Conservation (phyloP, 2,797 vertebrate species). For the Hipposideros larvatus region DNA sequence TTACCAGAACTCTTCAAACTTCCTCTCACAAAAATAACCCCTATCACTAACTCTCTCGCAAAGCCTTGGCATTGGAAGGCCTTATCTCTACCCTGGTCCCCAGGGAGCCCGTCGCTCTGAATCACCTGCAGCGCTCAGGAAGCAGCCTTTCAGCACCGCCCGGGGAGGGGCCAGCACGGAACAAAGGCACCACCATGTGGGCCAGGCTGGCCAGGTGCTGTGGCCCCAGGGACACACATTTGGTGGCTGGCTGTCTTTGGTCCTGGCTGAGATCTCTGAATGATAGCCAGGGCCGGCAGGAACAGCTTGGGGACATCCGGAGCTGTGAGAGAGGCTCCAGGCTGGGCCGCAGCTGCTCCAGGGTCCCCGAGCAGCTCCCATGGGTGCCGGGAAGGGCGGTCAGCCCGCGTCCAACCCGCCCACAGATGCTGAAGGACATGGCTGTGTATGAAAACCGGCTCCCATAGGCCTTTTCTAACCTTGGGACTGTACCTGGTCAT, state of each 20-base stretch:
- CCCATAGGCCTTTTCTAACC: not conserved
- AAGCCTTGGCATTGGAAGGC: not conserved
- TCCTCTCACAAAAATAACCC: not conserved
- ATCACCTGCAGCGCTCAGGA: not conserved
- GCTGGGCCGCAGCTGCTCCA: not conserved
- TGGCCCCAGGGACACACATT: not conserved
- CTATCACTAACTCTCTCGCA: not conserved
- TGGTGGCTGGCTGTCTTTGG: not conserved
- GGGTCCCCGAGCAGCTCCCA: not conserved
- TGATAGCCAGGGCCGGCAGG: not conserved
- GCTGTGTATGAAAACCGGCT: not conserved
- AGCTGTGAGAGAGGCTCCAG: not conserved
- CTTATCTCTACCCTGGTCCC: not conserved
- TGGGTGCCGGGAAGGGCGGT: not conserved
- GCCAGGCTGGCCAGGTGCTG: not conserved
- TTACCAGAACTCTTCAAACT: not conserved
- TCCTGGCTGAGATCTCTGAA: not conserved
- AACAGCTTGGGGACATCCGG: not conserved
- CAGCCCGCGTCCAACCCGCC: not conserved
- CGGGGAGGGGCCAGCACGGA: not conserved
- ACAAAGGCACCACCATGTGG: slow-evolving; percentile 7
- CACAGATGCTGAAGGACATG: not conserved
- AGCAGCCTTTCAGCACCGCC: not conserved
- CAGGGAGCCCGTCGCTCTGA: not conserved
- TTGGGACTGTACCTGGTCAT: not conserved